Evolutionary conservation across 2,888 invertebrate species (phyloP).

Genomic region (Eristalis intricaria): DNA sequence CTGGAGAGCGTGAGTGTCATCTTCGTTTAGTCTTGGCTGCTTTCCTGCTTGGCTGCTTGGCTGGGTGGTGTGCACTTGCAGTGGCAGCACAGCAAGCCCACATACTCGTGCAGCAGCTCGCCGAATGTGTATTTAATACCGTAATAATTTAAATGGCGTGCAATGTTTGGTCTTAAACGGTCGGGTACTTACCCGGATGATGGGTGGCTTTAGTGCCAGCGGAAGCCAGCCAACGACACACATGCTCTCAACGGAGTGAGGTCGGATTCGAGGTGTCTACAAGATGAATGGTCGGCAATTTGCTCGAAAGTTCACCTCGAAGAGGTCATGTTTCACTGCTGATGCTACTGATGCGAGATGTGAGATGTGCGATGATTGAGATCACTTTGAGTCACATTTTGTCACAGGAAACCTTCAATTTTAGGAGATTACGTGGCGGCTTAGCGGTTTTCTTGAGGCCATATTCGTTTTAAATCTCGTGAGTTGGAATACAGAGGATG

Average conservation of each 20-base stretch:
- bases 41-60: neutral
- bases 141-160: constrained; percentile 57
- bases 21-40: constrained; percentile 17
- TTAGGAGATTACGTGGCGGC: no score
- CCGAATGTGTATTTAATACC: constrained; percentile 51
- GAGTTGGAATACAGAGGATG: no score
- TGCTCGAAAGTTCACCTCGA: neutral
- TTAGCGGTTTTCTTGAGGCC: no score
- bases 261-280: neutral
- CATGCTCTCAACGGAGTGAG: neutral
- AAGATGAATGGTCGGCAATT: neutral
- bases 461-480: no score
- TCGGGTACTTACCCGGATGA: constrained; percentile 37
- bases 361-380: neutral
- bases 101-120: constrained; percentile 19
- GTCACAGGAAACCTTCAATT: no score
- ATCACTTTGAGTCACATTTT: no score
- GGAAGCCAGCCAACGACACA: neutral
- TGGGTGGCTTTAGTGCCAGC: constrained; percentile 17
- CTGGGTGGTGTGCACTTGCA: neutral
- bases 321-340: neutral
- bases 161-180: constrained; percentile 31
- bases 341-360: neutral
- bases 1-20: constrained; percentile 45
- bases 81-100: constrained; percentile 2